Evolutionary conservation across 2,888 invertebrate genomes (phyloP).

Genomic region (Acanthosoma haemorrhoidale): DNA sequence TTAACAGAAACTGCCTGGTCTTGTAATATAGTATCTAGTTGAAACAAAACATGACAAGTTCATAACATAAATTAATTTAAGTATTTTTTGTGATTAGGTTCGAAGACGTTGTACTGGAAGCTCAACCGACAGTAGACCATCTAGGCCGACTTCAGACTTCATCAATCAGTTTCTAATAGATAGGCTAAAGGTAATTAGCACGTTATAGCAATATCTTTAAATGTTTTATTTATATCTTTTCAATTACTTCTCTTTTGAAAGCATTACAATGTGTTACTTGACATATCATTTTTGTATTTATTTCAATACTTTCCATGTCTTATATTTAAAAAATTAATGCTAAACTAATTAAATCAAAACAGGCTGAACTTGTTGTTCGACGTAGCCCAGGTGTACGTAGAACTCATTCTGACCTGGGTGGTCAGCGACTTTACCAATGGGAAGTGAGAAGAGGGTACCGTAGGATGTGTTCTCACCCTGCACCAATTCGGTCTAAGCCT

Average conservation of each 20-base stretch:
- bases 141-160: constrained; percentile 55
- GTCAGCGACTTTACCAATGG: constrained; percentile 54
- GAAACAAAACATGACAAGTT: too few species aligned
- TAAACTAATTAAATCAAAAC: too few species aligned
- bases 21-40: too few species aligned
- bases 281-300: not conserved
- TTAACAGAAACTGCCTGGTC: too few species aligned
- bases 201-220: not conserved
- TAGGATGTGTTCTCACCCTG: constrained; percentile 51
- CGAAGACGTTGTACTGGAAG: constrained; percentile 45
- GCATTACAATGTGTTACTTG: not conserved
- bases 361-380: constrained; percentile 54
- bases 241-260: not conserved
- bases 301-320: not conserved
- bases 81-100: too few species aligned
- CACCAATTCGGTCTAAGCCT: constrained; percentile 50
- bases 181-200: constrained; percentile 56
- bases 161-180: constrained; percentile 56
- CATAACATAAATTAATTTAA: too few species aligned
- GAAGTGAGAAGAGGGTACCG: constrained; percentile 50
- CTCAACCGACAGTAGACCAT: constrained; percentile 44
- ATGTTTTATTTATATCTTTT: not conserved
- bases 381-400: constrained; percentile 51
- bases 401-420: constrained; percentile 56
- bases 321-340: not conserved